These are phyloP conservation scores for Prunella strophiata DNA, from an alignment of 2,797 vertebrate species.

Conservation along the genomic window DNA sequence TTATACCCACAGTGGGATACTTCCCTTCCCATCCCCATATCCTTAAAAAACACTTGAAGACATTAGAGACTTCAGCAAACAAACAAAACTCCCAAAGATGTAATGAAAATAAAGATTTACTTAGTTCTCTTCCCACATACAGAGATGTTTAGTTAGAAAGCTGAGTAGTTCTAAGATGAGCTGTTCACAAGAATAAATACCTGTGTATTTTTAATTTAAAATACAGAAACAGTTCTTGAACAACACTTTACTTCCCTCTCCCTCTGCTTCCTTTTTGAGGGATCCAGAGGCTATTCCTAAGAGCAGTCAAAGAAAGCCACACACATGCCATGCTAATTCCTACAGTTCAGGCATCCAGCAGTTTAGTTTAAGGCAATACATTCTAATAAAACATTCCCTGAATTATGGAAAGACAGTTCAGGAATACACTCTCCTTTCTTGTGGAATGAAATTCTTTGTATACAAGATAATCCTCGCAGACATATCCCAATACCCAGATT, in stretches of 20 bases:
- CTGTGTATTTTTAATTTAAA: neutral
- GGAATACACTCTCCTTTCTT: neutral
- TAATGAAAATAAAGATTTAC: neutral
- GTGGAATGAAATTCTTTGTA: neutral
- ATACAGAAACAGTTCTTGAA: neutral
- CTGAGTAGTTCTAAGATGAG: neutral
- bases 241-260: neutral
- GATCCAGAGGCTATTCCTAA: neutral
- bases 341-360: neutral
- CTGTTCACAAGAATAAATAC: neutral
- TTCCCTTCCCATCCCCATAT: neutral
- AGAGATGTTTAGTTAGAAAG: neutral
- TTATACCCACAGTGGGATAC: neutral
- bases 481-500: rapidly evolving
- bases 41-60: neutral
- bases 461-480: neutral
- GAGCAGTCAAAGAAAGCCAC: neutral
- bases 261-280: neutral
- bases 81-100: neutral
- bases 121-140: neutral
- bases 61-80: neutral
- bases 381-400: neutral
- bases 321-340: neutral
- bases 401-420: neutral
- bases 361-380: neutral